Base-by-base conservation (phyloP, 2,888 invertebrate species). In the Xiphydria camelus region DNA sequence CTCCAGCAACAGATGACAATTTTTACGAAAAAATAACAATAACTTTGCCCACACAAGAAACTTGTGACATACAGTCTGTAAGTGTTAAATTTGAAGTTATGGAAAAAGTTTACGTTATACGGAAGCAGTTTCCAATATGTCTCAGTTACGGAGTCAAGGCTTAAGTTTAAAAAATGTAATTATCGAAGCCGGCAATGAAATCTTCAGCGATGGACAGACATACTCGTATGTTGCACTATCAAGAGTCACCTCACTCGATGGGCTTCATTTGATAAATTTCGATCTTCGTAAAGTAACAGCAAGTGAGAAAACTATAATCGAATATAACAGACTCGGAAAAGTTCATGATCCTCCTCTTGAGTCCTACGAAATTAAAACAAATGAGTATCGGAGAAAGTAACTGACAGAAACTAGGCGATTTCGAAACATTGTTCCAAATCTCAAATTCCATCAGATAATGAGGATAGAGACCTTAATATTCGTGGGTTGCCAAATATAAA, bases 141-240 rank as follows among this genome's bases (percentile, higher is more conserved):
- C 5, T 61, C 4, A 55, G 60, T 26, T 63, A 64, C 38, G 60
- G 49, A 53, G 51, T 41, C 58, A 60, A 45, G 58, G 56, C 1
- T 35, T 59, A 7, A 60, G 59, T 49, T 36, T 62, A 18, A 45
- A 52, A 31, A 51, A 43, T 40, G 53, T 46, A 38, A 36, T 63
- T 2, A 35, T 60, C 2, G 58, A 61, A 26, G 49, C 54, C 4
- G 58, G 53, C 10, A 57, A 51, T 29, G 38, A 46, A 10, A 37
- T 59, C 26, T 59, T 59, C 29, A 45, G 23, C 23, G 47, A 33
- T 19, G 57, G 54, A 7, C 61, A 59, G 37, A 34, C n/a, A n/a
- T n/a, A n/a, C n/a, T n/a, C 47, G 19, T 62, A 61, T 46, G 57
- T 61, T 10, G 60, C 58, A 25, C 42, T 58, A 6, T 60, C 58